phyloP scores from a whole-genome alignment of 2,113 vertebrate species.

The Picathartes gymnocephalus region DNA sequence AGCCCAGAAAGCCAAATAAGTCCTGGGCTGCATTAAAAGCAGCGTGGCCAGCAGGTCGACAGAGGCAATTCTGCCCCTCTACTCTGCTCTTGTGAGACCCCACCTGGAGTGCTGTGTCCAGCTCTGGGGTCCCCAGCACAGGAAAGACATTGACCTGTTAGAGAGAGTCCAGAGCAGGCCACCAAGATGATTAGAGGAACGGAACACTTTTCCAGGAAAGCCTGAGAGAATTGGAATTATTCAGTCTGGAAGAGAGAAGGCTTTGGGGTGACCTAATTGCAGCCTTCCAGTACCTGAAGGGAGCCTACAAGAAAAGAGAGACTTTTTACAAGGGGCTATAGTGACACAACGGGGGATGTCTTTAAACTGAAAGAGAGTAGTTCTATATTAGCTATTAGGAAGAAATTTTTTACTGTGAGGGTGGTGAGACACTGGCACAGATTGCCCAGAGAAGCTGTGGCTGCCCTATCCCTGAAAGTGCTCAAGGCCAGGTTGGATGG shows the following conservation, averaged over 20 bases:
- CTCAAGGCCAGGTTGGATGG: neutral
- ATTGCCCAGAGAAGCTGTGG: neutral
- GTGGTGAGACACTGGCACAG: neutral
- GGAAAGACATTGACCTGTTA: neutral
- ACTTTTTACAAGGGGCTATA: neutral
- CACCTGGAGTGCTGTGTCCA: neutral
- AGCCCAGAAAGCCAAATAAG: neutral
- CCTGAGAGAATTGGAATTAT: neutral
- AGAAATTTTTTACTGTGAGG: neutral
- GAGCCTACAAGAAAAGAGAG: neutral
- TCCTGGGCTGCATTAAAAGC: neutral
- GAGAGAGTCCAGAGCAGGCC: neutral
- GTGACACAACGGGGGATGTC: neutral
- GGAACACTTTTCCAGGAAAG: neutral
- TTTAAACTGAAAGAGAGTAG: neutral
- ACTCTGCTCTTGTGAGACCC: neutral
- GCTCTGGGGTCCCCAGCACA: neutral
- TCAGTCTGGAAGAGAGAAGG: neutral
- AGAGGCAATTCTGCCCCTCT: neutral
- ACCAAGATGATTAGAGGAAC: neutral
- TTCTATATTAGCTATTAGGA: neutral
- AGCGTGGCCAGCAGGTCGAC: accelerated
- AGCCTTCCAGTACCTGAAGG: neutral
- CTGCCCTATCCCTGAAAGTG: neutral
- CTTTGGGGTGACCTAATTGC: neutral